Percentiles rank a stretch among this genome's conserved stretches.
Evolutionary conservation across 2,888 invertebrate genomes (phyloP).

Genomic region (Drosophila anomalata): DNA sequence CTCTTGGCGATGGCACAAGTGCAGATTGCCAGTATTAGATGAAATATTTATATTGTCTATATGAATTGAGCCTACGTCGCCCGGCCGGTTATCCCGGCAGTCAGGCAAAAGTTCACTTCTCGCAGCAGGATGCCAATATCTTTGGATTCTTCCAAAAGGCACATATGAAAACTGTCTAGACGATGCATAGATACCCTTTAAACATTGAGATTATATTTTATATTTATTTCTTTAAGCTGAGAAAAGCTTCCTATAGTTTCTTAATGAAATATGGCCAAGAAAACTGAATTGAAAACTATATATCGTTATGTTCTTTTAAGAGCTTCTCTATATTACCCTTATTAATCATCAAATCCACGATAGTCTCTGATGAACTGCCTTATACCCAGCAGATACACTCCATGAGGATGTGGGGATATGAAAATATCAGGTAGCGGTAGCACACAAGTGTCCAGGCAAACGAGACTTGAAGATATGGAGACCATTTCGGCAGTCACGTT

Average conservation of each 20-base stretch:
- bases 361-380: neutral
- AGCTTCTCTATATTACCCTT: neutral
- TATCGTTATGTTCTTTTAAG: neutral
- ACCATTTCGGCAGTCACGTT: constrained; percentile 76
- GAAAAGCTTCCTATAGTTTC: neutral
- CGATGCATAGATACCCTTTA: constrained; percentile 10
- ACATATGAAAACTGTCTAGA: neutral
- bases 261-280: neutral
- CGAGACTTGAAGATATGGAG: constrained; percentile 72
- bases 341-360: neutral
- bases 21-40: constrained; percentile 82
- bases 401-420: constrained; percentile 10
- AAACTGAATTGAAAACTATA: too few species aligned
- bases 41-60: constrained; percentile 82
- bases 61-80: constrained; percentile 76
- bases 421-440: constrained; percentile 70
- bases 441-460: constrained; percentile 80
- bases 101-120: constrained; percentile 62
- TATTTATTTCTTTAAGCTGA: too few species aligned
- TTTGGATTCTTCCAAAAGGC: constrained; percentile 7
- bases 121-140: constrained; percentile 68
- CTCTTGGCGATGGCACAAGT: constrained; percentile 76
- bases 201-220: neutral
- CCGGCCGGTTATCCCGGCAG: constrained; percentile 28
- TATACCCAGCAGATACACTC: constrained; percentile 15